Conservation (phyloP, 1,140 invertebrate genomes). For the Ooceraea biroi region DNA sequence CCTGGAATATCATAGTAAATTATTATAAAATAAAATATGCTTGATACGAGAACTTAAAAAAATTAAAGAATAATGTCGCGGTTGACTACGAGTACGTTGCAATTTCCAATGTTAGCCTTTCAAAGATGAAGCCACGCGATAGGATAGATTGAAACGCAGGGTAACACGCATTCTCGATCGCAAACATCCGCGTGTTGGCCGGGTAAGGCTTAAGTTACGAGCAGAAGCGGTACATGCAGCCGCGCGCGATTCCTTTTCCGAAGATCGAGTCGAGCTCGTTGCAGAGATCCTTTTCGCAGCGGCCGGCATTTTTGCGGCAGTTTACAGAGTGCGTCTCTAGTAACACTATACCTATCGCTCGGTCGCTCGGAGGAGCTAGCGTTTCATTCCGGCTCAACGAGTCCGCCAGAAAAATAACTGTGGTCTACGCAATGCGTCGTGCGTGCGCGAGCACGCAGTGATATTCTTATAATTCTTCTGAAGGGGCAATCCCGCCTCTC, state of each 20-base stretch:
- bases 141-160: not conserved
- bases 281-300: slow-evolving; percentile 14
- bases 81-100: not conserved
- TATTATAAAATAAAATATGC: not conserved
- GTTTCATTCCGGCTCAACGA: slow-evolving; percentile 75
- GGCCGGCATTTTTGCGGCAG: slow-evolving; percentile 58
- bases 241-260: slow-evolving; percentile 28
- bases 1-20: not conserved
- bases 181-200: not conserved
- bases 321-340: slow-evolving; percentile 64
- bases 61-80: not conserved
- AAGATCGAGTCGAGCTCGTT: slow-evolving; percentile 28
- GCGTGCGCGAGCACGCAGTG: slow-evolving; percentile 27
- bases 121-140: not conserved
- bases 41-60: not conserved
- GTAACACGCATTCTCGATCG: slow-evolving; percentile 7
- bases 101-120: not conserved
- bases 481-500: slow-evolving; percentile 54
- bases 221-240: not conserved
- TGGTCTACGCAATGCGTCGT: slow-evolving; percentile 67
- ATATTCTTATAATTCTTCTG: slow-evolving; percentile 67
- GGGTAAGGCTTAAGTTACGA: slow-evolving; percentile 29
- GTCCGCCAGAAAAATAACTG: slow-evolving; percentile 73
- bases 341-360: slow-evolving; percentile 67
- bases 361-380: slow-evolving; percentile 65